These are phyloP conservation scores for Mastomys coucha DNA, from an alignment of 2,113 vertebrate species.

Conservation along the genomic window DNA sequence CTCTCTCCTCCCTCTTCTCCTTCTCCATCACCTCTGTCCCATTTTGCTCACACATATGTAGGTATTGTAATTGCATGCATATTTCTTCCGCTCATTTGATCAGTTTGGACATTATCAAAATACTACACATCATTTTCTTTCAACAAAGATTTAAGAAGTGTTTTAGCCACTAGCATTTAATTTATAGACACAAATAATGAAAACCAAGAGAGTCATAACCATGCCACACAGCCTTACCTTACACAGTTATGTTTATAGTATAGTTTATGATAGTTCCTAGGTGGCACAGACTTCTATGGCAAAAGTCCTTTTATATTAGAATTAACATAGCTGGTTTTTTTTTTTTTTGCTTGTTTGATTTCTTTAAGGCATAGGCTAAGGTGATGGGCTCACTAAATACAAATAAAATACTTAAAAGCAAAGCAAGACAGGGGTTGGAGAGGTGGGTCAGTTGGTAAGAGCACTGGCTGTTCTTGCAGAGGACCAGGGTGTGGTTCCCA, in stretches of 20 bases:
- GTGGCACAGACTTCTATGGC: neutral
- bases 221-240: neutral
- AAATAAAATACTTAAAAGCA: neutral
- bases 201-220: neutral
- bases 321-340: neutral
- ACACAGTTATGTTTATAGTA: neutral
- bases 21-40: neutral
- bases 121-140: neutral
- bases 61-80: neutral
- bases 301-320: neutral
- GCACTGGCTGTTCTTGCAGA: neutral
- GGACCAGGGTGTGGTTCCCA: neutral
- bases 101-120: neutral
- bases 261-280: neutral
- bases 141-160: neutral
- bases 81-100: neutral
- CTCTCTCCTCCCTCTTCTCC: neutral
- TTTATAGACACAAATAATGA: neutral
- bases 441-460: neutral
- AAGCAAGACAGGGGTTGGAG: neutral
- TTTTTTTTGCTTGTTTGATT: neutral
- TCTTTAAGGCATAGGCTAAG: neutral
- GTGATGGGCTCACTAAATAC: neutral
- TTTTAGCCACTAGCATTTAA: neutral
- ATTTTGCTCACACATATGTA: rapidly evolving